Conservation (phyloP, 2,797 vertebrate genomes). For the Peromyscus attwateri region DNA sequence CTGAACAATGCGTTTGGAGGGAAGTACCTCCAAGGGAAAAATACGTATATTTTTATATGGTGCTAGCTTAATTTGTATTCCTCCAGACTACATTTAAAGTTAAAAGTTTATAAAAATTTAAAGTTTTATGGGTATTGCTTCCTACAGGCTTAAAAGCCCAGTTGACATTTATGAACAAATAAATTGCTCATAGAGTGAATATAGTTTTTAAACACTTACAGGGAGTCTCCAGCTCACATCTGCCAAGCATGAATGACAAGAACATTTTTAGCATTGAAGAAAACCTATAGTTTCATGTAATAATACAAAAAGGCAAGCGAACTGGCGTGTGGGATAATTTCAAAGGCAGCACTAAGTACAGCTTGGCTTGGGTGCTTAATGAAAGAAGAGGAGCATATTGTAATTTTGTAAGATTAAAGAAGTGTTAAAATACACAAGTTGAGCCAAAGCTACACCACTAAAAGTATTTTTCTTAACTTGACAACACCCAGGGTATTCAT, state of each 20-base stretch:
- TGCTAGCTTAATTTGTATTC: constrained; percentile 68
- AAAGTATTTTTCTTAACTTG: constrained; percentile 58
- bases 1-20: not conserved
- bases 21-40: constrained; percentile 25
- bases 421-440: not conserved
- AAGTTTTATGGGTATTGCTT: constrained; percentile 72
- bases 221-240: constrained; percentile 68
- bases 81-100: constrained; percentile 68
- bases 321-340: not conserved
- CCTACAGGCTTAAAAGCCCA: constrained; percentile 71
- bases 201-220: constrained; percentile 66
- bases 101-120: constrained; percentile 76
- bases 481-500: not conserved
- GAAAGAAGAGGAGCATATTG: not conserved
- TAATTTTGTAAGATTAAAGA: constrained; percentile 34
- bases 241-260: constrained; percentile 71
- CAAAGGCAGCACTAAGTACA: constrained; percentile 25
- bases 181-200: constrained; percentile 70
- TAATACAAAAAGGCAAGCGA: not conserved
- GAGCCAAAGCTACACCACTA: not conserved
- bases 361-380: not conserved
- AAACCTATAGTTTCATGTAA: constrained; percentile 46
- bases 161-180: constrained; percentile 80
- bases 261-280: constrained; percentile 51
- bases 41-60: constrained; percentile 46